Base-by-base conservation (phyloP, 2,888 invertebrate species). In the Syritta pipiens region DNA sequence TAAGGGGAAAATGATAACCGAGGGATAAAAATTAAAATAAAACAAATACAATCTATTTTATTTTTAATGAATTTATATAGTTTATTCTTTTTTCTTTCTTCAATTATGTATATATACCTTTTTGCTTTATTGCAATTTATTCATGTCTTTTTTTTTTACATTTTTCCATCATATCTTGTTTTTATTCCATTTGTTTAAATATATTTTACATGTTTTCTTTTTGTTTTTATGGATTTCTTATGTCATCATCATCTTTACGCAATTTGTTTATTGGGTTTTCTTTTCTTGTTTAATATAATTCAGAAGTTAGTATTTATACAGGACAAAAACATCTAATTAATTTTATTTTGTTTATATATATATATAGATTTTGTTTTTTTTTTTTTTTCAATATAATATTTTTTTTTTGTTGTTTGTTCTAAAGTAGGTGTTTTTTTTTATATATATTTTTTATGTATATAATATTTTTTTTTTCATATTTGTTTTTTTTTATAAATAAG, bases 311-410 rank as follows among this genome's bases (percentile, higher is more conserved):
- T 84, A 83, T 85, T 87, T 88, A 84, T 87, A 87, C 88, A 87
- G 86, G 87, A 88, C 88, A 87, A 87, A 87, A 87, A 87, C 88
- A 87, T 86, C 86, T 86, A 88, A 86, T 74, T 77, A 67, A 63
- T 81, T 76, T 77, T n/a, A n/a, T n/a, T 59, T 69, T 60, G 53
- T 74, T 81, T 72, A 71, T 62, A 68, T 77, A 55, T 82, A 72
- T 53, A 72, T 68, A 60, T 53, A 17, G 46, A 42, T 63, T 28
- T 72, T 79, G 57, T 72, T 81, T 74, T 53, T 79, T 74, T 76
- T 63, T 67, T 68, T 74, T 76, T 42, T 69, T 77, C 81, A 82
- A 81, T 79, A 81, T 81, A 82, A 74, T 82, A 83, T 79, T 81
- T 76, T 55, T 76, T 14, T 74, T 59, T 82, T 82, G 20, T 75